Conservation (phyloP, 2,888 invertebrate species). For the Leptopilina syphax region DNA sequence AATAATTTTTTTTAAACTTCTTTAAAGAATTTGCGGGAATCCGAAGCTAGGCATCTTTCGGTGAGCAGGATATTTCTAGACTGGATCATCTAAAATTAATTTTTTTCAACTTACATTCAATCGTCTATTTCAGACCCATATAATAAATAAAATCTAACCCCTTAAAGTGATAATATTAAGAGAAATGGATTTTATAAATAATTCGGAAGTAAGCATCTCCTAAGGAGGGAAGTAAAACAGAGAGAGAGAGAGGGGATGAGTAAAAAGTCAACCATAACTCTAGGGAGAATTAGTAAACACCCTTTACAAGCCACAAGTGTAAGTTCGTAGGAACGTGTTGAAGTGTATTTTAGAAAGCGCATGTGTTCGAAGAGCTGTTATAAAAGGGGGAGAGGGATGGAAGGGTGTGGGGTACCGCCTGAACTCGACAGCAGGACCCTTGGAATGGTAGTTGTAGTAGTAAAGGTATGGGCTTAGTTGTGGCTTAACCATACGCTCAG, state of each 20-base stretch:
- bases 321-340: slow-evolving; percentile 38
- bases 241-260: neutral
- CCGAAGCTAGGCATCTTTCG: no score
- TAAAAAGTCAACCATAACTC: neutral
- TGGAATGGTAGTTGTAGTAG: neutral
- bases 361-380: slow-evolving; percentile 36
- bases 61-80: no score
- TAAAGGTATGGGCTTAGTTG: slow-evolving; percentile 12
- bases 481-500: slow-evolving; percentile 20
- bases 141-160: no score
- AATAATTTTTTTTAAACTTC: no score
- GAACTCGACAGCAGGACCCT: slow-evolving; percentile 6
- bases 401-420: neutral
- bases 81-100: no score
- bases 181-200: no score
- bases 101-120: no score
- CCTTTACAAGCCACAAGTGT: slow-evolving; percentile 19
- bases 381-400: neutral
- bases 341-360: slow-evolving; percentile 30
- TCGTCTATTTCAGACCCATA: no score
- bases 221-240: no score
- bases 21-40: no score
- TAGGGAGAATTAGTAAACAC: slow-evolving; percentile 27
- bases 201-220: no score
- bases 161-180: no score